Percentiles rank a stretch among this genome's conserved stretches.
Evolutionary conservation across 64 coral and sea anemone genomes (phyloP).

Genomic region (Exaiptasia diaphana): DNA sequence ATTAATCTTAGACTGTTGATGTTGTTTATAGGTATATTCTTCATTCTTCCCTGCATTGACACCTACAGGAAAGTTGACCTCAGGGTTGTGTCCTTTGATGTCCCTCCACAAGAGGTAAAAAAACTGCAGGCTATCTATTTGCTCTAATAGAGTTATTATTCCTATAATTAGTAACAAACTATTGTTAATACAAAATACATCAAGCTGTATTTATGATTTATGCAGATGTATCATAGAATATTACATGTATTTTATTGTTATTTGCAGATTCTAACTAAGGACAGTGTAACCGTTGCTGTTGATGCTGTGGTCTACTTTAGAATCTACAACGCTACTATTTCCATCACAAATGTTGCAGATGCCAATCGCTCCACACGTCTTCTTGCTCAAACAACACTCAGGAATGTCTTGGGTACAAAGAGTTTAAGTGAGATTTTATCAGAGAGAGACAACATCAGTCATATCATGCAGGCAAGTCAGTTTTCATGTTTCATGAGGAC

Average conservation of each 20-base stretch:
- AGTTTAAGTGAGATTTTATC: conserved; percentile 76
- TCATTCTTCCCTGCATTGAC: conserved; percentile 83
- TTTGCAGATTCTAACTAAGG: conserved; percentile 70
- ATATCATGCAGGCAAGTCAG: conserved; percentile 54
- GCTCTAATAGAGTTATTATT: no score
- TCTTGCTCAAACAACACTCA: conserved; percentile 70
- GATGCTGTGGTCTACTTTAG: conserved; percentile 87
- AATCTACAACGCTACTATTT: conserved; percentile 82
- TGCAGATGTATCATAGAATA: no score
- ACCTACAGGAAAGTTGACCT: conserved; percentile 70
- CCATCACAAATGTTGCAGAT: conserved; percentile 77
- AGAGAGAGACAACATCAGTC: conserved; percentile 75
- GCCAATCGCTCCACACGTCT: conserved; percentile 80
- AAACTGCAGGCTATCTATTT: neutral
- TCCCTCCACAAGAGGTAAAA: conserved; percentile 82
- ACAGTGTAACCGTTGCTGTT: conserved; percentile 83
- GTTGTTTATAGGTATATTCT: conserved; percentile 64
- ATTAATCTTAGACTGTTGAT: neutral
- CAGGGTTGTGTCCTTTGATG: conserved; percentile 84
- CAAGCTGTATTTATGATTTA: no score
- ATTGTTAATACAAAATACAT: neutral
- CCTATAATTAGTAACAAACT: neutral
- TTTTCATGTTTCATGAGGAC: no score
- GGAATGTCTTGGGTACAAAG: conserved; percentile 80
- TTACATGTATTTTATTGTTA: neutral